Percentiles rank a stretch among this genome's conserved stretches.
Conservation (phyloP, 2,113 vertebrate genomes). For the Aplodontia rufa region DNA sequence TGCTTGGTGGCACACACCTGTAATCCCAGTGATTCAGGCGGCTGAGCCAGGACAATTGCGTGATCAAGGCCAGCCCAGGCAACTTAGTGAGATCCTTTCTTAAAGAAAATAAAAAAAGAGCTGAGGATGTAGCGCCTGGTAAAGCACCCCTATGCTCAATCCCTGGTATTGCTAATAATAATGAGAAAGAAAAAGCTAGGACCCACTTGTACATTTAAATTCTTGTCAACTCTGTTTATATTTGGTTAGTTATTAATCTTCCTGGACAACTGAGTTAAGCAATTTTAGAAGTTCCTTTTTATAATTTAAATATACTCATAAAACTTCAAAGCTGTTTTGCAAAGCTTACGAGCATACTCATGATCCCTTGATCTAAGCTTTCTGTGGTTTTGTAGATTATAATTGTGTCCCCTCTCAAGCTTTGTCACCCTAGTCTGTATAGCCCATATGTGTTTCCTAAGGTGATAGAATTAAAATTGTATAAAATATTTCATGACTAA, state of each 20-base stretch:
- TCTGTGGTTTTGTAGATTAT: not conserved
- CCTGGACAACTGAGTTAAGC: not conserved
- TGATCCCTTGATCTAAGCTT: not conserved
- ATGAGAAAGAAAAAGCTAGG: not conserved
- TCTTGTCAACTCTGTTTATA: not conserved
- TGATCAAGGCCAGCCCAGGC: not conserved
- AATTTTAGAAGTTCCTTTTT: not conserved
- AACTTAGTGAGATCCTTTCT: not conserved
- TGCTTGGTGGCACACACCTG: not conserved
- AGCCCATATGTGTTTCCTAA: constrained; percentile 14
- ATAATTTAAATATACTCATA: constrained; percentile 35
- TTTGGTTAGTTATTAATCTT: constrained; percentile 28
- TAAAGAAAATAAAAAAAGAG: not conserved
- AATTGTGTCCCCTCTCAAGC: not conserved
- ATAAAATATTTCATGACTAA: not conserved
- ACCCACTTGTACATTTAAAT: constrained; percentile 18
- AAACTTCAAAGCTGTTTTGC: constrained; percentile 13
- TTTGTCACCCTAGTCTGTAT: not conserved
- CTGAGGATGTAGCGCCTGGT: not conserved
- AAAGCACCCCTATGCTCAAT: not conserved
- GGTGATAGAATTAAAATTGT: not conserved
- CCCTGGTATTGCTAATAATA: not conserved
- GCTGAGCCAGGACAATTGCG: not conserved
- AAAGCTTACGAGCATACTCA: not conserved
- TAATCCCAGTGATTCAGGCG: not conserved